Base-by-base conservation (phyloP, 1,140 invertebrate genomes). In the Drosophila tropicalis region DNA sequence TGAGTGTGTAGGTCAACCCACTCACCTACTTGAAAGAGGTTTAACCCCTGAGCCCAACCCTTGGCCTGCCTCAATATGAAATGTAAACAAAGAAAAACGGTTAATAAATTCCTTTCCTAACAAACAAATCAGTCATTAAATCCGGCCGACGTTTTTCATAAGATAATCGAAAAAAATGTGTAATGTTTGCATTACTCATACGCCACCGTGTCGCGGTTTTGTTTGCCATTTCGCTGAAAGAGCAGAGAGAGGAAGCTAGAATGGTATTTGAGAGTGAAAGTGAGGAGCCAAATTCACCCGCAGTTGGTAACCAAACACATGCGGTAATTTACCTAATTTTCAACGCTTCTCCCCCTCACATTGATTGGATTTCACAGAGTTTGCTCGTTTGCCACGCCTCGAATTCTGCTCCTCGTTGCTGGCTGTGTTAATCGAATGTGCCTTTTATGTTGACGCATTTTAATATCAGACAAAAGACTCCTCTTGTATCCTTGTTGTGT, bases 281-380 rank as follows among this genome's bases (percentile, higher is more conserved):
- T 29, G 44, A 29, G 36, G 25, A 19, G 70, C 44, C 3, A 51
- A 51, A 51, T 22, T 19, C 13, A 51, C 72, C 76, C 68, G 64
- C 72, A 78, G 67, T 44, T 63, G 61, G 61, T 64, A 64, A 82
- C 71, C 79, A 79, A 36, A 67, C 79, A 78, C 79, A 82, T 82
- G 75, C 76, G 81, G 77, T 84, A 84, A 84, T 80, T 84, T 80
- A 84, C 72, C 81, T 84, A 84, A 84, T 84, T 84, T 84, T 84
- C 76, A 66, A 66, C 55, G 81, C 68, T 39, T 39, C 29, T 13
- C 36, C 36, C 65, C 44, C 66, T 29, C 66, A 60, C 62, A 34
- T 70, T 84, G 81, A 84, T 84, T 84, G 76, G 81, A 79, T 83
- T 83, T 76, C 44, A 36, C 17, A 51, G 40, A 62, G 55, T 67